phyloP scores from a whole-genome alignment of 2,797 vertebrate species.

The Tokudaia muenninki region DNA sequence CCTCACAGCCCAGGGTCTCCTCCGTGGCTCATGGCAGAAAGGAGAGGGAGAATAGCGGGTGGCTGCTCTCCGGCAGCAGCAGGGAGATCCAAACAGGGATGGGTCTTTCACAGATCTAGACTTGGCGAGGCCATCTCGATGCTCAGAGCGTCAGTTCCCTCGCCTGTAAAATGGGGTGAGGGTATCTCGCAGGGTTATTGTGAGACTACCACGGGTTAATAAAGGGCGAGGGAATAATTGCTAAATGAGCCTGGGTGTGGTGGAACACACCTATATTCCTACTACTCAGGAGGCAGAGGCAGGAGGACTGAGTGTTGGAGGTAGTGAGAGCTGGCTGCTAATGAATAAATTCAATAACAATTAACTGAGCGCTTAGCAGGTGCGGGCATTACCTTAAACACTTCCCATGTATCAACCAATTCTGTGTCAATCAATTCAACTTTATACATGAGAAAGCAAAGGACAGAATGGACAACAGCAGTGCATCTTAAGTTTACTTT shows the following conservation, averaged over 20 bases:
- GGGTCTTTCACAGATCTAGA: not conserved
- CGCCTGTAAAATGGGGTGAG: not conserved
- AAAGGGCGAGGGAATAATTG: not conserved
- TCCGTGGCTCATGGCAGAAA: not conserved
- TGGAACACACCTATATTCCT: not conserved
- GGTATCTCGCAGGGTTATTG: not conserved
- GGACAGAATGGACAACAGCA: not conserved
- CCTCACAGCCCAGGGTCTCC: not conserved
- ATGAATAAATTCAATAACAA: not conserved
- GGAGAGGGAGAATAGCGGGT: not conserved
- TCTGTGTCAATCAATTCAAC: not conserved
- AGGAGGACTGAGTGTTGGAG: not conserved
- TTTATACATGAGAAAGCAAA: not conserved
- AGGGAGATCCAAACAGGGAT: not conserved
- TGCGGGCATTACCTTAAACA: not conserved
- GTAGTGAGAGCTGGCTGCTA: not conserved
- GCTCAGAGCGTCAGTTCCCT: conserved; percentile 8
- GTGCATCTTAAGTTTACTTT: not conserved
- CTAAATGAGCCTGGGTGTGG: not conserved
- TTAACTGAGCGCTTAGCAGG: not conserved
- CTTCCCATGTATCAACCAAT: not conserved
- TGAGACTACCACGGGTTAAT: not conserved
- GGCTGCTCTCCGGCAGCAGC: not conserved
- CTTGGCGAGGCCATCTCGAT: not conserved
- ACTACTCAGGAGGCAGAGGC: not conserved